Percentiles rank a stretch among this genome's conserved stretches.
phyloP scores from a whole-genome alignment of 2,797 vertebrate genomes.

The Kryptolebias ocellatus region DNA sequence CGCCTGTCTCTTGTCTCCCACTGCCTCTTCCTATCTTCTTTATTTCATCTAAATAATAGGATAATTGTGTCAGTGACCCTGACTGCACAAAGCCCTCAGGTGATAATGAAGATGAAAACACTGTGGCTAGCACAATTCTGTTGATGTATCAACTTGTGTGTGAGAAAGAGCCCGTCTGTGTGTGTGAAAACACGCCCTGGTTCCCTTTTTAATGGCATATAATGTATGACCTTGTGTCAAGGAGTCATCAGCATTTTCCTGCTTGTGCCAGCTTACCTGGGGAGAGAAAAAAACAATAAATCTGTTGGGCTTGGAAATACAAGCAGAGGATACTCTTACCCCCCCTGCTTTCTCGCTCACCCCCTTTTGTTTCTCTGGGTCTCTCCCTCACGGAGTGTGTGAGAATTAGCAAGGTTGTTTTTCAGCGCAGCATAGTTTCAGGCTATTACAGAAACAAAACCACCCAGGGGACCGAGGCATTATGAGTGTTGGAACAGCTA shows the following conservation, averaged over 20 bases:
- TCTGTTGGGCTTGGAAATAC: constrained; percentile 41
- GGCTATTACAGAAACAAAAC: constrained; percentile 74
- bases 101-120: constrained; percentile 65
- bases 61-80: constrained; percentile 73
- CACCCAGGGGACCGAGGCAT: constrained; percentile 72
- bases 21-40: constrained; percentile 44
- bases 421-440: constrained; percentile 67
- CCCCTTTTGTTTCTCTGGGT: constrained; percentile 1
- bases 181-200: constrained; percentile 5
- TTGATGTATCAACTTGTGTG: constrained; percentile 44
- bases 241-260: constrained; percentile 64
- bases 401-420: constrained; percentile 74
- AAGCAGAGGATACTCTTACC: constrained; percentile 13
- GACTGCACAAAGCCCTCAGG: constrained; percentile 49
- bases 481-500: constrained; percentile 74
- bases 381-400: constrained; percentile 46
- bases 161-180: constrained; percentile 10
- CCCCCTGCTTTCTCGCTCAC: neutral
- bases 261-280: constrained; percentile 48
- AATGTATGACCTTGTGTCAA: constrained; percentile 71
- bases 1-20: constrained; percentile 8
- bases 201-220: constrained; percentile 52
- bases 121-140: constrained; percentile 65
- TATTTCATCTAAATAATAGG: constrained; percentile 68
- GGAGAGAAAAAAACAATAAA: constrained; percentile 25